Evolutionary conservation across 2,797 vertebrate species (phyloP), one percentile per base, ranked within the genome.

Genomic region (Oreonectes daqikongensis): DNA sequence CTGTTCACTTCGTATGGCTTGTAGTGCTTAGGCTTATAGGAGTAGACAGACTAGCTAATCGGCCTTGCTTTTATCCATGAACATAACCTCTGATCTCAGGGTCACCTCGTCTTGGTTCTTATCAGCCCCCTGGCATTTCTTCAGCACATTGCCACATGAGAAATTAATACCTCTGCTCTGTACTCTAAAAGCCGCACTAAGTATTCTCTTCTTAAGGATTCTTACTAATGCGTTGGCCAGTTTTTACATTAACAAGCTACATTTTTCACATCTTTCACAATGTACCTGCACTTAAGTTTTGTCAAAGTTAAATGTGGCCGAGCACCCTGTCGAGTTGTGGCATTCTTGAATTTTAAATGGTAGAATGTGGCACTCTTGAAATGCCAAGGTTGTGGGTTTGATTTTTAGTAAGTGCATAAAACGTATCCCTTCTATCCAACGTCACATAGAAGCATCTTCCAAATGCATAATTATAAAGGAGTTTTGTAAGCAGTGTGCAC

Each of bases 101-200:
- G 72, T 75, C 46, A 69, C 66, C 52, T 65, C 44, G 53, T 59
- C 57, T 73, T 32, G 1, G 66, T 72, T 30, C 48, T 82, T 68
- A 79, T 84, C 82, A 77, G 65, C 53, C 70, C 60, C n/a, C 70
- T 75, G 69, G 32, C 80, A 78, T 77, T 55, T 77, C 52, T 68
- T 81, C 67, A 53, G 59, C 60, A 42, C 55, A 30, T 61, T 72
- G 64, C 40, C 76, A 38, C 48, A 66, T 73, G 66, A 69, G 48
- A 66, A 76, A 75, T 57, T 42, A 28, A 69, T 38, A 73, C 78
- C 24, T 28, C 24, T 57, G 14, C 20, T 60, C 14, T 67, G 20
- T 61, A 18, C 64, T 69, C 24, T 44, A 53, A 80, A 35, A n/a
- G 68, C 72, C 18, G 42, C 30, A 22, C 17, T 17, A 63, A 17